Evolutionary conservation across 53 echinoderm and acorn worm genomes (phyloP).

Genomic region (Echinometra lucunter): DNA sequence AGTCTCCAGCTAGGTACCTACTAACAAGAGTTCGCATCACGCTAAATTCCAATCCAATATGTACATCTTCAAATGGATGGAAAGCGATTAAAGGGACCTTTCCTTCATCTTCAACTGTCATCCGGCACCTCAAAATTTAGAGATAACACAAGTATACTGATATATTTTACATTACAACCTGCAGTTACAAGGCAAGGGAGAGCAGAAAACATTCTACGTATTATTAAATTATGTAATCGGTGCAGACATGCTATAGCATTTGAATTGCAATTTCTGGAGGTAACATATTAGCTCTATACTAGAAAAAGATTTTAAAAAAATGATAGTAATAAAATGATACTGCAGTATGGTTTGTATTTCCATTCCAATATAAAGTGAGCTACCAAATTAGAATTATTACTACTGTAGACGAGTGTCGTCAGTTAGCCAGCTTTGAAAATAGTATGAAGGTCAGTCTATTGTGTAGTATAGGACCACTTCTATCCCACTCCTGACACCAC

Average conservation of each 20-base stretch:
- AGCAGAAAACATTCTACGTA: too few relatives aligned
- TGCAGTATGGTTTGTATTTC: not conserved
- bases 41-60: not conserved
- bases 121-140: not conserved
- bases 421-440: not conserved
- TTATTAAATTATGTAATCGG: too few relatives aligned
- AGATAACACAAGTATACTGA: not conserved
- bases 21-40: not conserved
- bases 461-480: not conserved
- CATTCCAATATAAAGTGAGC: not conserved
- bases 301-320: too few relatives aligned
- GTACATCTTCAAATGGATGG: not conserved
- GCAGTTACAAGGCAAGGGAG: too few relatives aligned
- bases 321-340: not conserved
- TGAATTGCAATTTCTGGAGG: too few relatives aligned
- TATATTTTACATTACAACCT: not conserved
- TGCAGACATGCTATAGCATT: too few relatives aligned
- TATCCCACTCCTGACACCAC: not conserved
- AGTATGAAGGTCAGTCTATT: slow-evolving; percentile 22
- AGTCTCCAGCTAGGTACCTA: not conserved
- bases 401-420: not conserved
- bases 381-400: not conserved
- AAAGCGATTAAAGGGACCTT: not conserved
- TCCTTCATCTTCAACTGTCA: not conserved
- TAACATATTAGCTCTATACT: too few relatives aligned